Evolutionary conservation across 2,113 vertebrate genomes (phyloP).

Genomic region (Argyrosomus japonicus): DNA sequence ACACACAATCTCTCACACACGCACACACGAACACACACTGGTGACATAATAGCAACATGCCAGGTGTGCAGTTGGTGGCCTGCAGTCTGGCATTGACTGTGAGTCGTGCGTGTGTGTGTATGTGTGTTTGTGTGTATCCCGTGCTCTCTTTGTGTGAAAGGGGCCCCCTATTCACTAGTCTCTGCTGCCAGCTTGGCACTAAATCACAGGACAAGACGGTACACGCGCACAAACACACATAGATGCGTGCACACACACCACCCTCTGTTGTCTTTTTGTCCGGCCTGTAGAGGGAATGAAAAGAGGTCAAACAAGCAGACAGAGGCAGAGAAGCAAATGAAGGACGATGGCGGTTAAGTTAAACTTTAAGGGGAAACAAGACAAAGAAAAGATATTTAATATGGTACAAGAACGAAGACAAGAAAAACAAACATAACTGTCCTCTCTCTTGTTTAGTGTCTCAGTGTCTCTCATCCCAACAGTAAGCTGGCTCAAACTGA

Average conservation of each 20-base stretch:
- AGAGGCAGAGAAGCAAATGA: constrained; percentile 51
- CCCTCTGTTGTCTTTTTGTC: constrained; percentile 71
- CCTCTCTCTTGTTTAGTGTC: background rate
- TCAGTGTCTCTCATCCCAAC: constrained; percentile 13
- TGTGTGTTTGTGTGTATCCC: constrained; percentile 52
- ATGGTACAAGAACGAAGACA: background rate
- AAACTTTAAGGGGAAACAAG: constrained; percentile 40
- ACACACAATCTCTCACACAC: constrained; percentile 47
- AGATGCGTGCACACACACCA: constrained; percentile 35
- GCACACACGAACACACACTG: constrained; percentile 48
- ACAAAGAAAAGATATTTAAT: constrained; percentile 31
- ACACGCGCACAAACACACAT: constrained; percentile 36
- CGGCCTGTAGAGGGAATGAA: constrained; percentile 59
- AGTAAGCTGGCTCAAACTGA: constrained; percentile 24
- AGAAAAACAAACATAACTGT: constrained; percentile 12
- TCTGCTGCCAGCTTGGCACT: constrained; percentile 82
- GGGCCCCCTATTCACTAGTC: constrained; percentile 81
- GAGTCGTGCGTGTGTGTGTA: constrained; percentile 51
- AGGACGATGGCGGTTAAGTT: constrained; percentile 32
- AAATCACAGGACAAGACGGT: constrained; percentile 79
- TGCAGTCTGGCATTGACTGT: constrained; percentile 75
- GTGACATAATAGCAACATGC: constrained; percentile 83
- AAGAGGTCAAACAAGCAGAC: constrained; percentile 74
- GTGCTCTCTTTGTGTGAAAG: constrained; percentile 78
- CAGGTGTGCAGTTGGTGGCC: constrained; percentile 83